Percentiles rank a stretch among this genome's conserved stretches.
phyloP scores from a whole-genome alignment of 2,888 invertebrate species.

The Steinernema carpocapsae region DNA sequence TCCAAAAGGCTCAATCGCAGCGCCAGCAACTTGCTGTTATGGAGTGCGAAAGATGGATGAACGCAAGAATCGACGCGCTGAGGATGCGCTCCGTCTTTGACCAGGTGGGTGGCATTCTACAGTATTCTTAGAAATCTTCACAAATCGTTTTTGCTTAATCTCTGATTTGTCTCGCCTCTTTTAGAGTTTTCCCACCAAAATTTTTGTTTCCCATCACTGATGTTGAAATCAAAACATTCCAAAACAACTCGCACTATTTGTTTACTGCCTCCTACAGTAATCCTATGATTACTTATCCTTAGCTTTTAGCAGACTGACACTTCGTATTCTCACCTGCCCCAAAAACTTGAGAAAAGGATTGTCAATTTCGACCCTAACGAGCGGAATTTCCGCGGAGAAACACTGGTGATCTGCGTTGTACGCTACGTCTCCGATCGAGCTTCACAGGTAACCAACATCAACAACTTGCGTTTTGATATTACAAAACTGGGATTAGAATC shows the following conservation, averaged over 20 bases:
- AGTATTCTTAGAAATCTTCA: neutral
- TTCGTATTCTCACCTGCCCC: slow-evolving; percentile 20
- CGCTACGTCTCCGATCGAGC: slow-evolving; percentile 36
- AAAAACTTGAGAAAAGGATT: slow-evolving; percentile 23
- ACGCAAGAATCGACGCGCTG: slow-evolving; percentile 30
- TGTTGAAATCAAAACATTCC: neutral
- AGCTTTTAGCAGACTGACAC: slow-evolving; percentile 24
- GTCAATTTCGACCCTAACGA: slow-evolving; percentile 34
- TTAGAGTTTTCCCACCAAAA: neutral
- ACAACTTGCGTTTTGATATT: too few species aligned
- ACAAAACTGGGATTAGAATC: too few species aligned
- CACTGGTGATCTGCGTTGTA: slow-evolving; percentile 37
- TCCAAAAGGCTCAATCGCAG: neutral
- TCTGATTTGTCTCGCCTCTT: neutral
- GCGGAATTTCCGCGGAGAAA: slow-evolving; percentile 36
- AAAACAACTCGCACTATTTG: neutral
- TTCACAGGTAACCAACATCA: slow-evolving; percentile 32
- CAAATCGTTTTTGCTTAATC: neutral
- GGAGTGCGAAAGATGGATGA: slow-evolving; percentile 71
- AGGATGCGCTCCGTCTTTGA: slow-evolving; percentile 24
- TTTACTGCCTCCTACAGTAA: neutral
- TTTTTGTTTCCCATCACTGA: too few species aligned
- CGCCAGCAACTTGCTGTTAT: slow-evolving; percentile 31
- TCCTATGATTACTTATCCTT: neutral
- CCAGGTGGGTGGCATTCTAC: neutral